Evolutionary conservation across 2,888 invertebrate species (phyloP).

Genomic region (Cistogaster globosa): DNA sequence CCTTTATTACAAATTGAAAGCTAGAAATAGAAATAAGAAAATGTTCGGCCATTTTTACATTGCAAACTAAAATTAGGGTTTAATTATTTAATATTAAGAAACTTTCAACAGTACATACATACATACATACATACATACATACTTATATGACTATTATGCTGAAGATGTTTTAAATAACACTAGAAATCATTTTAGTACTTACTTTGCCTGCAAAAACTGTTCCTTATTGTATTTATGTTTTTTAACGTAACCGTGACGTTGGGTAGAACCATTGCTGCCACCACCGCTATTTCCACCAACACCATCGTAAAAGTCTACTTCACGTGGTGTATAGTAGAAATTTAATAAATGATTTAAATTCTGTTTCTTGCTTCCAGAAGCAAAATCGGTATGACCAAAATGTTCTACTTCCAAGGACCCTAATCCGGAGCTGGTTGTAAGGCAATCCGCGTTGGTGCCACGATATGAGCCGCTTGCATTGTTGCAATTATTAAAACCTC

Average conservation of each 20-base stretch:
- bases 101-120: too few relatives aligned
- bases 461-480: conserved; percentile 83
- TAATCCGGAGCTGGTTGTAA: conserved; percentile 81
- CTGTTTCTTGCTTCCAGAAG: conserved; percentile 94
- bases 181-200: conserved; percentile 78
- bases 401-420: conserved; percentile 74
- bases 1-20: conserved; percentile 97
- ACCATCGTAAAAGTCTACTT: conserved; percentile 76
- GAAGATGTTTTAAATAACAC: not conserved
- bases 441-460: conserved; percentile 75
- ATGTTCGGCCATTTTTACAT: too few relatives aligned
- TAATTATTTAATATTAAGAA: too few relatives aligned
- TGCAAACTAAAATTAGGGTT: too few relatives aligned
- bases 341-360: conserved; percentile 97
- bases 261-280: conserved; percentile 69
- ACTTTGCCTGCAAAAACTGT: conserved; percentile 97
- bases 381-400: conserved; percentile 81
- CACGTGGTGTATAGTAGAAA: conserved; percentile 91
- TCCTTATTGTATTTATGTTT: conserved; percentile 94
- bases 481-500: conserved; percentile 80
- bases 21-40: conserved; percentile 82
- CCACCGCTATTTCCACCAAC: conserved; percentile 74
- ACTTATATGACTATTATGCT: too few relatives aligned
- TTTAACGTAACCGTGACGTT: conserved; percentile 70
- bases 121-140: too few relatives aligned